A percentile compares a stretch with the other conserved stretches of the same genome.
Evolutionary conservation across 2,113 vertebrate species (phyloP).

Genomic region (Artemisiospiza belli): DNA sequence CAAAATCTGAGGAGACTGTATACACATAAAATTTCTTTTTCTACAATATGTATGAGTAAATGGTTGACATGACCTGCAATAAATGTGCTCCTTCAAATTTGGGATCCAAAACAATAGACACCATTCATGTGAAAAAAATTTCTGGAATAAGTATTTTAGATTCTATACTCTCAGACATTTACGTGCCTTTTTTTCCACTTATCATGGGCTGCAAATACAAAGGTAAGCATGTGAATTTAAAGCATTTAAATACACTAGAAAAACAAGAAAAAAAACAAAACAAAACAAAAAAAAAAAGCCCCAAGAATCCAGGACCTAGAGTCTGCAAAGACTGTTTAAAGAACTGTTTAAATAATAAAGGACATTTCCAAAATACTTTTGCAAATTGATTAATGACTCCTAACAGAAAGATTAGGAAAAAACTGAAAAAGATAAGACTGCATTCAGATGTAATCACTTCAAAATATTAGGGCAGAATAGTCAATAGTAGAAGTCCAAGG

Average conservation of each 20-base stretch:
- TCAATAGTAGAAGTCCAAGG: background rate
- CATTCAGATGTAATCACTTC: background rate
- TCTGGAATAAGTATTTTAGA: background rate
- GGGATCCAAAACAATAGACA: background rate
- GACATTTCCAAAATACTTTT: background rate
- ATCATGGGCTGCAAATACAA: background rate
- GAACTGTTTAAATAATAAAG: background rate
- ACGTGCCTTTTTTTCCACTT: background rate
- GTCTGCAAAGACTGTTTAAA: background rate
- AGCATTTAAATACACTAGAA: background rate
- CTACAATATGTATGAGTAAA: background rate
- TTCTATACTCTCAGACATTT: background rate
- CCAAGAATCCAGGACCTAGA: background rate
- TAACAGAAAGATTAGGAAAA: background rate
- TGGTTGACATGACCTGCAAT: background rate
- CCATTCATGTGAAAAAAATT: background rate
- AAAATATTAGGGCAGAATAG: background rate
- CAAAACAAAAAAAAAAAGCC: background rate
- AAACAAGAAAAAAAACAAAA: background rate
- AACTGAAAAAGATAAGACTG: background rate
- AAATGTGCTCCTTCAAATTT: background rate
- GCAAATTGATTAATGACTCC: background rate
- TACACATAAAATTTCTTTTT: background rate
- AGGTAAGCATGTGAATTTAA: background rate
- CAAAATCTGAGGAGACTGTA: background rate